phyloP scores from a whole-genome alignment of 2,113 vertebrate genomes.

The Romanogobio albipinnatus region DNA sequence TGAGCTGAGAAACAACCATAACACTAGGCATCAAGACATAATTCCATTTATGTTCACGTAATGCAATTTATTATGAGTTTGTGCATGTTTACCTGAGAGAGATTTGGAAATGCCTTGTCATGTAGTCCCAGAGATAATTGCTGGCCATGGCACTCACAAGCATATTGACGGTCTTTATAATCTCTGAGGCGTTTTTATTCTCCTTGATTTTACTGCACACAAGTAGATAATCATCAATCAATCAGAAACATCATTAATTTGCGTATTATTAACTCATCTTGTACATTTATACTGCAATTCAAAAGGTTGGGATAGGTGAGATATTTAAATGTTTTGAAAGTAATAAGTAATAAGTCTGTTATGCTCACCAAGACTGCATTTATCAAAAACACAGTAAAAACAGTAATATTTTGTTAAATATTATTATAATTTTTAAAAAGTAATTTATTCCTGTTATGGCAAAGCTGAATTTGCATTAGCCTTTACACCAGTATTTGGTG shows the following conservation, averaged over 20 bases:
- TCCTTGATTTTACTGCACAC: slow-evolving; percentile 88
- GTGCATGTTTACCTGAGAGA: slow-evolving; percentile 81
- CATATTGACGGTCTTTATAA: slow-evolving; percentile 93
- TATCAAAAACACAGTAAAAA: not conserved
- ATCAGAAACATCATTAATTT: not conserved
- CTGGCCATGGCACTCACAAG: slow-evolving; percentile 88
- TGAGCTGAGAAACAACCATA: slow-evolving; percentile 49
- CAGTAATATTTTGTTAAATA: not conserved
- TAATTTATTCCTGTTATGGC: no score
- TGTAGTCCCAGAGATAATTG: slow-evolving; percentile 96
- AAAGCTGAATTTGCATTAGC: no score
- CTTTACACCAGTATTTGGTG: no score
- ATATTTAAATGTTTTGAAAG: not conserved
- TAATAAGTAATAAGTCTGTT: not conserved
- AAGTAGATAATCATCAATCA: slow-evolving; percentile 1
- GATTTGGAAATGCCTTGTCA: slow-evolving; percentile 85
- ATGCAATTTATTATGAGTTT: not conserved
- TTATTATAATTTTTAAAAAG: not conserved
- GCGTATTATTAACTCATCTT: not conserved
- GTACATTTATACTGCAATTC: not conserved
- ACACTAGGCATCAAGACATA: not conserved
- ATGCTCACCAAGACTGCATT: not conserved
- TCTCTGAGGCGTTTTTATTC: slow-evolving; percentile 91
- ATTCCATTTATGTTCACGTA: not conserved
- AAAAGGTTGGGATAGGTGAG: not conserved